phyloP scores from a whole-genome alignment of 2,888 invertebrate genomes.

The Tanaodytes sp. region DNA sequence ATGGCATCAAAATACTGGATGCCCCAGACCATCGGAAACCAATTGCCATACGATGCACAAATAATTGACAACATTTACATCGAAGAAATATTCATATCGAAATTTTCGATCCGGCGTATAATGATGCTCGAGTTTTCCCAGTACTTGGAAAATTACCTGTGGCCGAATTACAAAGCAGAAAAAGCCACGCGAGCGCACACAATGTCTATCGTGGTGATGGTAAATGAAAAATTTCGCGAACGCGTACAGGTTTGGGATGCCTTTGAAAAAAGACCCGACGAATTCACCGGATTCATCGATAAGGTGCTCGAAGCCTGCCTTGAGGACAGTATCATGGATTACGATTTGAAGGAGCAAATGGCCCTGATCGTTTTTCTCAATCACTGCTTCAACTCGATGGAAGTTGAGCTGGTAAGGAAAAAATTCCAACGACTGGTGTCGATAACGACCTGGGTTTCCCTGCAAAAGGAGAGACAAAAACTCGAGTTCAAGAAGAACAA shows the following conservation, averaged over 20 bases:
- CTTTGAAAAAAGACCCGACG: conserved; percentile 83
- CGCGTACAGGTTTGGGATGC: conserved; percentile 96
- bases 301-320: conserved; percentile 85
- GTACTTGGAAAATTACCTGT: conserved; percentile 95
- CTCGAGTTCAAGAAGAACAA: conserved; percentile 89
- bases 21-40: conserved; percentile 83
- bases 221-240: conserved; percentile 98
- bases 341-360: conserved; percentile 83
- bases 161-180: conserved; percentile 92
- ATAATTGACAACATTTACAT: conserved; percentile 92
- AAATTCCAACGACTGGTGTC: conserved; percentile 70
- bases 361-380: conserved; percentile 92
- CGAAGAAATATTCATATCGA: conserved; percentile 88
- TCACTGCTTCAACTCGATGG: conserved; percentile 98
- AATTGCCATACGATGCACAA: conserved; percentile 82
- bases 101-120: conserved; percentile 89
- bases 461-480: conserved; percentile 88
- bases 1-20: conserved; percentile 95
- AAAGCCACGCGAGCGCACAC: conserved; percentile 88
- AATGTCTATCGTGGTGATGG: conserved; percentile 97
- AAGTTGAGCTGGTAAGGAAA: conserved; percentile 92
- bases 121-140: conserved; percentile 98
- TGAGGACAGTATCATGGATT: conserved; percentile 75
- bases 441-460: conserved; percentile 94
- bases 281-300: conserved; percentile 87